Percentiles rank a stretch among this genome's conserved stretches.
These are phyloP conservation scores for Thysanoteuthis rhombus DNA, from an alignment of 2,888 invertebrate genomes.

Conservation along the genomic window DNA sequence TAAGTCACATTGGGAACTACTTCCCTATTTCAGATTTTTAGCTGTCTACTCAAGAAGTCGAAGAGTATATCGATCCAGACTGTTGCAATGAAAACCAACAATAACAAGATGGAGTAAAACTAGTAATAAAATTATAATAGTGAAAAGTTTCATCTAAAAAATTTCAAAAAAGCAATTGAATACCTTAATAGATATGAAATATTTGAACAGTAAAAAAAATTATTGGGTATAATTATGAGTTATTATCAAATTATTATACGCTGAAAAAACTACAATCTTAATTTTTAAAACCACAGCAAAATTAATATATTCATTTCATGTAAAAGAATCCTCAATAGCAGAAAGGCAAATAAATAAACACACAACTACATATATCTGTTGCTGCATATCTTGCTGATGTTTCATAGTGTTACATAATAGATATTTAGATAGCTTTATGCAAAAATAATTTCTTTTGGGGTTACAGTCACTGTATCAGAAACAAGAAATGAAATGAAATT, in stretches of 20 bases:
- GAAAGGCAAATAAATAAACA: background rate
- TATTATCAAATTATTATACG: background rate
- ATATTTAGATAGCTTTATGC: background rate
- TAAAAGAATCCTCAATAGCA: background rate
- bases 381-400: background rate
- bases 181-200: background rate
- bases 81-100: background rate
- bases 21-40: background rate
- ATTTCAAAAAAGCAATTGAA: background rate
- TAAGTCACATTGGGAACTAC: background rate
- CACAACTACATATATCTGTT: background rate
- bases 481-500: background rate
- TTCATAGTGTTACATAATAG: background rate
- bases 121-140: background rate
- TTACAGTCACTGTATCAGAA: background rate
- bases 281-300: background rate
- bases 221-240: too few relatives aligned
- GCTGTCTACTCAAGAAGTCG: background rate
- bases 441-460: background rate
- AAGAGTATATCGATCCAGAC: background rate
- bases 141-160: too few relatives aligned
- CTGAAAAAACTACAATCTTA: background rate
- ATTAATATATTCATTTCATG: background rate
- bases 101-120: background rate
- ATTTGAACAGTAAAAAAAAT: background rate